These are phyloP conservation scores for Camelus dromedarius DNA, from an alignment of 2,113 vertebrate genomes.

Conservation along the genomic window DNA sequence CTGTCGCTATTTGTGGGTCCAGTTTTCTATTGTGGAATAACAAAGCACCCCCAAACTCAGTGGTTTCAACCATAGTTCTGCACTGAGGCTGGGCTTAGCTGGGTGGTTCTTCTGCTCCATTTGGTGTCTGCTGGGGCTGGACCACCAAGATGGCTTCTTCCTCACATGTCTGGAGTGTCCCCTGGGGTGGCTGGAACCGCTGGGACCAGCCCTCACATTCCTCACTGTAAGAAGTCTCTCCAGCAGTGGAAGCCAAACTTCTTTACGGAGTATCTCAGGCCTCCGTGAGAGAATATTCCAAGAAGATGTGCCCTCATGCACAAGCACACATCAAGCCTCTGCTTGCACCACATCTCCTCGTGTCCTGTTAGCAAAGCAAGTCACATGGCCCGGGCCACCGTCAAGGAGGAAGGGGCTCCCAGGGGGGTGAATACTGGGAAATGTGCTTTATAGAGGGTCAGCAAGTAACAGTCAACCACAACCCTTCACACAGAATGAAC, in stretches of 20 bases:
- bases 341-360: neutral
- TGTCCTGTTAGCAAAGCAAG: neutral
- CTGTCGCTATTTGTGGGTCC: neutral
- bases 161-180: neutral
- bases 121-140: neutral
- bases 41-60: neutral
- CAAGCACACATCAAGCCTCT: neutral
- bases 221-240: neutral
- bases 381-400: neutral
- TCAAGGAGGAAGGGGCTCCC: neutral
- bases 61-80: neutral
- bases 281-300: neutral
- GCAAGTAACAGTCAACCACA: neutral
- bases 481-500: accelerated
- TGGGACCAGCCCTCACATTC: neutral
- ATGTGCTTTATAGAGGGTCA: neutral
- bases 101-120: neutral
- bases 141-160: neutral
- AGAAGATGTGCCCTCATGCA: accelerated
- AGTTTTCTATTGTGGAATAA: neutral
- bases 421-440: neutral
- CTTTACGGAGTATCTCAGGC: neutral
- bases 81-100: neutral
- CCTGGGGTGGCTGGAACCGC: neutral
- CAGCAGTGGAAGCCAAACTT: neutral